Conservation (phyloP, 1,140 invertebrate genomes). For the Drosophila saltans region DNA sequence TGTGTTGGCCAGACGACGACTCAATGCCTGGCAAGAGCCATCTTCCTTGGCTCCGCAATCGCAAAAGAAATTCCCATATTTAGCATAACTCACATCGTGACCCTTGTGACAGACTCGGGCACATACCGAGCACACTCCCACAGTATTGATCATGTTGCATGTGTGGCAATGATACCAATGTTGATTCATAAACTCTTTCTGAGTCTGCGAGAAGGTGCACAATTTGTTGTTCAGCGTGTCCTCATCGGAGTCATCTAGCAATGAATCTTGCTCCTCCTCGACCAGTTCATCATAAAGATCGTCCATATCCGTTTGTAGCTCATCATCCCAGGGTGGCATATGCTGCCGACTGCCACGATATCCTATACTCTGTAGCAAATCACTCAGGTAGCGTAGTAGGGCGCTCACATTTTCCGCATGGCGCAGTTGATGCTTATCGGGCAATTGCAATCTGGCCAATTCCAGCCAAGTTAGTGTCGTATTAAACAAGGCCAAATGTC, state of each 20-base stretch:
- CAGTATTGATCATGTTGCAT: slow-evolving; percentile 98
- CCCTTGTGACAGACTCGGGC: slow-evolving; percentile 98
- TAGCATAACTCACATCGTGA: slow-evolving; percentile 98
- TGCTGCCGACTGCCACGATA: slow-evolving; percentile 85
- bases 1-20: slow-evolving; percentile 57
- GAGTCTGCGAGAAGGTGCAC: slow-evolving; percentile 98
- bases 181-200: slow-evolving; percentile 99
- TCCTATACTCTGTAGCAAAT: slow-evolving; percentile 83
- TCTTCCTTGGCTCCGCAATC: slow-evolving; percentile 99
- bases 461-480: slow-evolving; percentile 92
- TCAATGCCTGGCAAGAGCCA: slow-evolving; percentile 85
- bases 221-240: slow-evolving; percentile 96
- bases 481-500: slow-evolving; percentile 91
- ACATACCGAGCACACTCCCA: slow-evolving; percentile 98
- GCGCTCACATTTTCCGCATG: slow-evolving; percentile 78
- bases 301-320: slow-evolving; percentile 89
- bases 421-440: slow-evolving; percentile 84
- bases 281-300: slow-evolving; percentile 85
- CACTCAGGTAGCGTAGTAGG: slow-evolving; percentile 84
- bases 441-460: slow-evolving; percentile 86
- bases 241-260: slow-evolving; percentile 97
- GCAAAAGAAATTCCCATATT: slow-evolving; percentile 99
- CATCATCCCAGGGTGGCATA: slow-evolving; percentile 91
- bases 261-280: slow-evolving; percentile 96
- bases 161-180: slow-evolving; percentile 99